Base-by-base conservation (phyloP, 2,113 vertebrate species). In the Cephalopterus ornatus region DNA sequence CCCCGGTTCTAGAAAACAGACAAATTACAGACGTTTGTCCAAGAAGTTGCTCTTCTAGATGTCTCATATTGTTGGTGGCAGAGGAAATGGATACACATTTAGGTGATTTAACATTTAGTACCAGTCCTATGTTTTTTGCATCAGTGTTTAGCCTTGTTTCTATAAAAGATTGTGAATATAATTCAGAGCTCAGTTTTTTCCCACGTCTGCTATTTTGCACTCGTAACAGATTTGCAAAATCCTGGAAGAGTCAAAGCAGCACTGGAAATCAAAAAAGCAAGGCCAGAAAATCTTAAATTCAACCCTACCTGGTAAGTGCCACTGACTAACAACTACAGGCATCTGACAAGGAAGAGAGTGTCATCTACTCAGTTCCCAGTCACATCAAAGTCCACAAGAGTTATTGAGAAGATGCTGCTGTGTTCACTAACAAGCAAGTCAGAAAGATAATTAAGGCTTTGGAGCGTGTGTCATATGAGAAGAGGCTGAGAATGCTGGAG, bases 391-490 rank as follows among this genome's bases (percentile, higher is more conserved):
- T 17, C 52, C 58, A 39, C 18, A 44, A 26, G 55, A 75, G 20
- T 4, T 32, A 23, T 58, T 91, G 26, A 21, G 59, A 81, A 77
- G 82, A 61, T 61, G 27, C n/a, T 8, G 2, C 32, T 58, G 42
- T 30, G 16, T 39, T 66, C 41, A 52, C 33, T 49, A 56, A 65
- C 59, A 61, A 76, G 85, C 32, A 62, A 27, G 23, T n/a, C 17
- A 12, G 44, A 65, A 72, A 55, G 23, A 21, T 1, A 2, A 37
- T 30, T 20, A 14, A 18, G 6, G n/a, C 30, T 71, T 78, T 49
- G 50, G 28, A 71, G 8, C 7, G 3, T 1, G 0, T 26, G 15
- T 56, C 9, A 2, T 2, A 9, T 8, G 56, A 82, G 26, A 58
- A 77, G 32, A 73, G 26, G 33, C 71, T 53, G 56, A 91, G 74